Base-by-base conservation (phyloP, 2,113 vertebrate genomes). In the Sakesphorus luctuosus region DNA sequence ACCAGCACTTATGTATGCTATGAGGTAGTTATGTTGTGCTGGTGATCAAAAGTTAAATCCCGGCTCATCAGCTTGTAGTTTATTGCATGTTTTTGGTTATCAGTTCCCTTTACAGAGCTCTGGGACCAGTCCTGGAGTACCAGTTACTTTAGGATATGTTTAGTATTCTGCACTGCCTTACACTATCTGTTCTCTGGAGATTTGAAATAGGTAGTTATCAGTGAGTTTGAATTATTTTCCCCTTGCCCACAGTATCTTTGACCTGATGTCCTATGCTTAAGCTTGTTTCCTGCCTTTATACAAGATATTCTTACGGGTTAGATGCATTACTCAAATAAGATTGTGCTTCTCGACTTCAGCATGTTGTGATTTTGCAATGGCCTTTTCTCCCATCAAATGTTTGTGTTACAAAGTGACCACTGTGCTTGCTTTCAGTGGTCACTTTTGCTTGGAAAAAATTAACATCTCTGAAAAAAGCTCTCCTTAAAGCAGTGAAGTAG, bases 161-260 rank as follows among this genome's bases (percentile, higher is more conserved):
- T 58, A 46, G 11, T 29, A 5, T 63, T 76, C 62, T 49, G 16
- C 66, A 59, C 2, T 80, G 28, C 49, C 18, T 13, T 71, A 3
- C 0, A 4, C 21, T 74, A 28, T 29, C 38, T 84, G n/a, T 71
- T 29, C 23, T 67, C n/a, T 0, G 0, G 31, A 61, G 26, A 17
- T 38, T 59, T 66, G 36, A 89, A 89, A 31, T 13, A 5, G 4
- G 11, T 82, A 35, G 38, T 50, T 83, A 52, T 47, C 44, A 0
- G 3, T 18, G 17, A 88, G 49, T 49, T 73, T 3, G 18, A 25
- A 53, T 61, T 58, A 38, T 67, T 89, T 95, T 49, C 28, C 23
- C 5, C 43, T 67, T 77, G 58, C 14, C n/a, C 10, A 18, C 35
- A 31, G 3, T 63, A 14, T 72, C 61, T 89, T 80, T 90, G 50